A percentile compares a stretch with the other conserved stretches of the same genome.
Conservation (phyloP, 2,113 vertebrate species). For the Eurystomus gularis region DNA sequence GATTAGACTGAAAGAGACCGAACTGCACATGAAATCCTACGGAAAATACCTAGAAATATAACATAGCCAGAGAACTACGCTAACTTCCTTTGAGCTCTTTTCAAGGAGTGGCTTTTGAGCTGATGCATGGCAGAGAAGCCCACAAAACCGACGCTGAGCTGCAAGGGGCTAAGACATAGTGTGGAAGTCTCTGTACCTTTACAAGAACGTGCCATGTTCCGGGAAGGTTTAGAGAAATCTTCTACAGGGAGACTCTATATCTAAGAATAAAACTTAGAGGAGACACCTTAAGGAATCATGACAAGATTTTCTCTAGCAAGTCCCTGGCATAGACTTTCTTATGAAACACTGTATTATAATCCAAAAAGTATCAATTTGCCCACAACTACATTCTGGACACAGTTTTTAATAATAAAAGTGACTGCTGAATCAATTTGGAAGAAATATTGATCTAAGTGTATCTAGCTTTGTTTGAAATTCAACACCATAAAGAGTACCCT, state of each 20-base stretch:
- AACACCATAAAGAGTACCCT: not conserved
- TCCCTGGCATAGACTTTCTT: not conserved
- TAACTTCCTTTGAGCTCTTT: not conserved
- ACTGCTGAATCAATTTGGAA: not conserved
- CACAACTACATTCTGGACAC: not conserved
- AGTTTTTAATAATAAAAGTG: not conserved
- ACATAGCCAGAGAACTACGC: not conserved
- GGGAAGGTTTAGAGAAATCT: not conserved
- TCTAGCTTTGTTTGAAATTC: not conserved
- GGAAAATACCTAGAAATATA: not conserved
- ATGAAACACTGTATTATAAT: not conserved
- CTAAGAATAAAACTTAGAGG: not conserved
- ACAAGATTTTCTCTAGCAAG: not conserved
- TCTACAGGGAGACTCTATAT: not conserved
- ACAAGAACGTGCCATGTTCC: not conserved
- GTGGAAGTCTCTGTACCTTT: not conserved
- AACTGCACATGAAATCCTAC: not conserved
- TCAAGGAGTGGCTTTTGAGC: not conserved
- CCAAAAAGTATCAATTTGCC: not conserved
- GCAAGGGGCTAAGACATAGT: not conserved
- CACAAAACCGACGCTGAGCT: not conserved
- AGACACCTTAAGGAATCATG: not conserved
- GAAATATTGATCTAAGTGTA: not conserved
- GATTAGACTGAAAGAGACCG: not conserved
- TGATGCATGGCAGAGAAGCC: not conserved